Evolutionary conservation across 2,113 vertebrate species (phyloP).

Genomic region (Onychostoma macrolepis): DNA sequence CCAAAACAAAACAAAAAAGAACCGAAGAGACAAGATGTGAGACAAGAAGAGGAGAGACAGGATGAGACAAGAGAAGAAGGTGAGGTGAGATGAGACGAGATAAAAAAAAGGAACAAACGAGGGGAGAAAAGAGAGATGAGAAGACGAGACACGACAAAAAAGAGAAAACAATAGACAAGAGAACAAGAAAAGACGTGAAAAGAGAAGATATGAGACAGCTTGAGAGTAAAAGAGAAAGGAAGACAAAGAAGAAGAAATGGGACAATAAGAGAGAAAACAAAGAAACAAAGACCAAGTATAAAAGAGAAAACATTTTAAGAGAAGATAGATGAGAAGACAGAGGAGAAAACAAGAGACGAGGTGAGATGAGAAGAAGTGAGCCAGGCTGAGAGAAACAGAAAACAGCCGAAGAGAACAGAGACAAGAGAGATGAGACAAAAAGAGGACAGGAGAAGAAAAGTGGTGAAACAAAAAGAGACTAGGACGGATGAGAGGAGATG

Average conservation of each 20-base stretch:
- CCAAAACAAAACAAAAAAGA: not conserved
- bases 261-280: not conserved
- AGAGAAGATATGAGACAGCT: not conserved
- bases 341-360: not conserved
- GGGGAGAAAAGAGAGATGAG: not conserved
- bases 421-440: too few species aligned
- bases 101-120: too few species aligned
- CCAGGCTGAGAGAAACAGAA: too few species aligned
- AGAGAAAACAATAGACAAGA: slow-evolving; percentile 23
- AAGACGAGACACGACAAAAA: not conserved
- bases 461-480: too few species aligned
- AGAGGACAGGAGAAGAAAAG: too few species aligned
- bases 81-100: not conserved
- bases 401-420: too few species aligned
- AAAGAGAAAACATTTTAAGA: too few species aligned
- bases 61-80: not conserved
- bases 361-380: too few species aligned
- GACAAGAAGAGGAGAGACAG: not conserved
- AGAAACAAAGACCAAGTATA: not conserved
- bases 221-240: not conserved
- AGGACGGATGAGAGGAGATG: too few species aligned
- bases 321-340: too few species aligned
- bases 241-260: not conserved
- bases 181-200: not conserved
- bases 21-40: not conserved